These are phyloP conservation scores for Meta bourneti DNA, from an alignment of 2,888 invertebrate species.

Conservation along the genomic window DNA sequence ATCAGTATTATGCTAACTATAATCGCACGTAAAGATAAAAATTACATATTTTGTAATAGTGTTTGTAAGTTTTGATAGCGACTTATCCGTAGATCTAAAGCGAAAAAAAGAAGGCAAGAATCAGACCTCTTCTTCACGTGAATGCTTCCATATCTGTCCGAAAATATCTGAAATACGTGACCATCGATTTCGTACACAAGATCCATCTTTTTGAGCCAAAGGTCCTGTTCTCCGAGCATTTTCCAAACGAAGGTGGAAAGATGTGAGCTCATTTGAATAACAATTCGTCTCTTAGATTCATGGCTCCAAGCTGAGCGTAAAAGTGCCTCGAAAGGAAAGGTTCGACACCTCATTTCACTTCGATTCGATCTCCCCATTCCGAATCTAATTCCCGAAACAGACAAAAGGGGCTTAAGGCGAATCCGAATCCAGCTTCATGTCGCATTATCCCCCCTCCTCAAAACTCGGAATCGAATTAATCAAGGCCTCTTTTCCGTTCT, in stretches of 20 bases:
- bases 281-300: background rate
- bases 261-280: background rate
- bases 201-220: background rate
- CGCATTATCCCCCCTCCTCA: conserved; percentile 18
- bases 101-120: no score
- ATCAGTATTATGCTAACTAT: no score
- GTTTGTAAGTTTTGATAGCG: no score
- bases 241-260: background rate
- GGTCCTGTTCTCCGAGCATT: background rate
- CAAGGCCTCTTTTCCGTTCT: conserved; percentile 34
- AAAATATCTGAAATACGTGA: no score
- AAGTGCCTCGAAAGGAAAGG: background rate
- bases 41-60: no score
- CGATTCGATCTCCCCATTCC: background rate
- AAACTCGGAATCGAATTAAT: conserved; percentile 72
- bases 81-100: no score
- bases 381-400: conserved; percentile 19
- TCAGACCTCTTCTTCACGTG: no score
- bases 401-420: conserved; percentile 3
- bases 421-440: conserved; percentile 9
- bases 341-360: background rate
- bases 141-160: no score
- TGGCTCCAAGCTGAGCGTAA: background rate
- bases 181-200: no score
- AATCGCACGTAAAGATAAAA: no score